phyloP scores from a whole-genome alignment of 2,888 invertebrate species.

The Pseudococcus viburni region DNA sequence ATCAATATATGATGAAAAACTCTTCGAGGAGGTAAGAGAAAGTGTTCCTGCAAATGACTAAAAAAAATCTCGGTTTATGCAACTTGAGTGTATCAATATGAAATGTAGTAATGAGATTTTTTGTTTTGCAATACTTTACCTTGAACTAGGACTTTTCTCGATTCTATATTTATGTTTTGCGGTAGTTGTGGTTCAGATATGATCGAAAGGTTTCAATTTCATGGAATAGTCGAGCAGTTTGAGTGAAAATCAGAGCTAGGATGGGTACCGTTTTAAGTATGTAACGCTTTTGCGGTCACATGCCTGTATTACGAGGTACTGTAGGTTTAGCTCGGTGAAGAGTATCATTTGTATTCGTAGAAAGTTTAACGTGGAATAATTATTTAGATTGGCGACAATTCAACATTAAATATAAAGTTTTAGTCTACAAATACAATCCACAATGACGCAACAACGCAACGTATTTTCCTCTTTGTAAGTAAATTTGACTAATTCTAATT shows the following conservation, averaged over 20 bases:
- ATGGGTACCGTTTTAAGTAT: not conserved
- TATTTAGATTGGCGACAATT: too few relatives aligned
- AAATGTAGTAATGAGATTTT: not conserved
- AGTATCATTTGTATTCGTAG: not conserved
- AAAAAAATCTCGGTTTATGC: not conserved
- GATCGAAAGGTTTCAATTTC: not conserved
- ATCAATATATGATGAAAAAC: not conserved
- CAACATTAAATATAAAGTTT: too few relatives aligned
- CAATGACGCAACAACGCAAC: not conserved
- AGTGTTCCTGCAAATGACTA: conserved; percentile 2
- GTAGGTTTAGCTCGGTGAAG: too few relatives aligned
- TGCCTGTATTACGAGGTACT: not conserved
- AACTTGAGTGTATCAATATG: not conserved
- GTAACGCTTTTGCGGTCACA: not conserved
- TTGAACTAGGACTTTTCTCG: not conserved
- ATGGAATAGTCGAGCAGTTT: not conserved
- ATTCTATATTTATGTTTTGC: not conserved
- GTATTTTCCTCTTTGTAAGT: not conserved
- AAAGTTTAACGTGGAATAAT: not conserved
- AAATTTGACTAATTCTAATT: not conserved
- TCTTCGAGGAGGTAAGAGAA: not conserved
- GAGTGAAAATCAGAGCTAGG: not conserved
- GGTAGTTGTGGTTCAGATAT: not conserved
- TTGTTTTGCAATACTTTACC: not conserved
- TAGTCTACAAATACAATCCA: too few relatives aligned